phyloP scores from a whole-genome alignment of 2,888 invertebrate genomes.

The Dolichomitus sp. region DNA sequence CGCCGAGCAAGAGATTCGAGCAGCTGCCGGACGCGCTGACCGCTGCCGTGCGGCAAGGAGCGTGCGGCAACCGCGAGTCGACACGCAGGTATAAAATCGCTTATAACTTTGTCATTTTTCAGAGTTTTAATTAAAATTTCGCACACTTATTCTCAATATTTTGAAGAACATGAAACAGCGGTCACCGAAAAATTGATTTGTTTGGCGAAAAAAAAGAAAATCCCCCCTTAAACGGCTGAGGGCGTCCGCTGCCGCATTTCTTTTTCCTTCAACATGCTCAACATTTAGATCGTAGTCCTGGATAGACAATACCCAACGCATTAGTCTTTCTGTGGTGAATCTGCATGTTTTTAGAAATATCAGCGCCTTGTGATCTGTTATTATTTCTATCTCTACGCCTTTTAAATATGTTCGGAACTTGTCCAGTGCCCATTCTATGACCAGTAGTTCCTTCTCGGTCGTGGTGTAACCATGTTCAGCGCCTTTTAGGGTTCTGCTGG shows the following conservation, averaged over 20 bases:
- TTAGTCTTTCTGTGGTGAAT: conserved; percentile 12
- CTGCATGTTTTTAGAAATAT: conserved; percentile 33
- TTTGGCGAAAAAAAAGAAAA: too few species aligned
- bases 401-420: conserved; percentile 35
- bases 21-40: too few species aligned
- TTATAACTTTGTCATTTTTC: too few species aligned
- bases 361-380: conserved; percentile 42
- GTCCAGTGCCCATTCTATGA: conserved; percentile 14
- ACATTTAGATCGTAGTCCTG: conserved; percentile 33
- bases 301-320: conserved; percentile 30
- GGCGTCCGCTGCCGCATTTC: conserved; percentile 14
- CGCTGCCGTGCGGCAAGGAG: too few species aligned
- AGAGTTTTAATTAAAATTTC: too few species aligned
- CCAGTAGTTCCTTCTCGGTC: conserved; percentile 47
- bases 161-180: too few species aligned
- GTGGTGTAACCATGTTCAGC: conserved; percentile 26
- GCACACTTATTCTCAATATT: too few species aligned
- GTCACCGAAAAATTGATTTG: too few species aligned
- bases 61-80: too few species aligned
- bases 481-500: background rate
- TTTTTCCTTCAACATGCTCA: conserved; percentile 17
- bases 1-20: too few species aligned
- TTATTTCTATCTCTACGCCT: conserved; percentile 8
- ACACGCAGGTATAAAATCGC: too few species aligned
- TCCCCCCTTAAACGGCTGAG: background rate